Base-by-base conservation (phyloP, 1,140 invertebrate genomes). In the Grapholita molesta region DNA sequence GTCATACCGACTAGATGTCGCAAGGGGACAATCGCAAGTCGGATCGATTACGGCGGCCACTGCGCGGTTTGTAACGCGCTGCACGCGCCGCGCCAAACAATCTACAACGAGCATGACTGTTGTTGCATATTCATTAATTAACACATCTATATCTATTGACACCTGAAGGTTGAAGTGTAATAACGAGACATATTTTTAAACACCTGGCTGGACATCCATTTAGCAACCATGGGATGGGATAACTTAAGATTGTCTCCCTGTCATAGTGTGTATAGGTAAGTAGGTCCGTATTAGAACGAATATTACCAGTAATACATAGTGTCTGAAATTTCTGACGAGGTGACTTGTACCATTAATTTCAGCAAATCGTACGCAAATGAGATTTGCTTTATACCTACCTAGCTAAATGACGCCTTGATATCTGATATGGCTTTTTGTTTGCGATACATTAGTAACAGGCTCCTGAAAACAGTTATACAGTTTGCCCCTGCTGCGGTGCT, bases 11-110 rank as follows among this genome's bases (percentile, higher is more conserved):
- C 42, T 48, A 21, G 55, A 61, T 61, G 55, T 61, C 55, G 55
- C 55, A 61, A 61, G 70, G 76, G 76, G 79, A 79, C 77, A 79
- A 82, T 82, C 82, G 80, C 79, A 70, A 86, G 84, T 28, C 23
- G 75, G 79, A 84, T 82, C 77, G 80, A 84, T 84, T 80, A 73
- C 70, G 57, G 55, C 25, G 33, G 25, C 32, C 18, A 66, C 24
- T 23, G 66, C 65, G 53, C 52, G 64, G 48, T 28, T 67, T 28
- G 66, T 71, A 68, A 67, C 24, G 55, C 55, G 21, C 12, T 12
- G 24, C 55, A 61, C 24, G 53, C 23, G 25, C 53, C 53, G 53
- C 53, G 53, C 53, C 53, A 28, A 57, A 57, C 53, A 57, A 57
- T 57, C 53, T 57, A 57, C 53, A 25, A 28, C 53, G 53, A 25